A percentile compares a stretch with the other conserved stretches of the same genome.
These are phyloP conservation scores for Gallinago media DNA, from an alignment of 2,113 vertebrate species.

Conservation along the genomic window DNA sequence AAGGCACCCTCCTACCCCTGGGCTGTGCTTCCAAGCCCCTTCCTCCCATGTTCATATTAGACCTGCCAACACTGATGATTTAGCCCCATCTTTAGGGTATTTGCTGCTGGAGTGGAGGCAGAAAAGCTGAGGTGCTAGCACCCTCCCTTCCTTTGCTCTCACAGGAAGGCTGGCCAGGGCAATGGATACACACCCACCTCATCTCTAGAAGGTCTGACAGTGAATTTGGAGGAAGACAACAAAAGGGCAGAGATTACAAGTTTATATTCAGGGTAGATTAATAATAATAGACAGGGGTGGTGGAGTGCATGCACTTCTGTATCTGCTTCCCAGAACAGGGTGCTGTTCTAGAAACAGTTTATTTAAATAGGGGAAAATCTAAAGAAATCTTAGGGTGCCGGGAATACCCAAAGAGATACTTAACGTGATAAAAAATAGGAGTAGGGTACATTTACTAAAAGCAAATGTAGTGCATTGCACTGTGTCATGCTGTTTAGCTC, in stretches of 20 bases:
- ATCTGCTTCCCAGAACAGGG: not conserved
- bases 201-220: fast-evolving
- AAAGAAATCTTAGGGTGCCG: not conserved
- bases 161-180: not conserved
- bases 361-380: not conserved
- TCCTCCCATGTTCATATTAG: not conserved
- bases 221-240: not conserved
- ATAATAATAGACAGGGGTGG: not conserved
- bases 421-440: not conserved
- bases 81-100: not conserved
- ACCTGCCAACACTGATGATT: not conserved
- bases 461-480: not conserved
- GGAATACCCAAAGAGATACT: not conserved
- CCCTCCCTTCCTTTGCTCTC: not conserved
- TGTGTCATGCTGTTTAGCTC: not conserved
- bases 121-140: not conserved
- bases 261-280: not conserved
- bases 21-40: not conserved
- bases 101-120: not conserved
- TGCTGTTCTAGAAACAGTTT: not conserved
- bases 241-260: not conserved
- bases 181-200: not conserved
- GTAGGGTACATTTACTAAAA: not conserved
- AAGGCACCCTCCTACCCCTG: fast-evolving
- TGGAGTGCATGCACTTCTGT: not conserved